Evolutionary conservation across 2,888 invertebrate species (phyloP).

Genomic region (Drosophila barbarae): DNA sequence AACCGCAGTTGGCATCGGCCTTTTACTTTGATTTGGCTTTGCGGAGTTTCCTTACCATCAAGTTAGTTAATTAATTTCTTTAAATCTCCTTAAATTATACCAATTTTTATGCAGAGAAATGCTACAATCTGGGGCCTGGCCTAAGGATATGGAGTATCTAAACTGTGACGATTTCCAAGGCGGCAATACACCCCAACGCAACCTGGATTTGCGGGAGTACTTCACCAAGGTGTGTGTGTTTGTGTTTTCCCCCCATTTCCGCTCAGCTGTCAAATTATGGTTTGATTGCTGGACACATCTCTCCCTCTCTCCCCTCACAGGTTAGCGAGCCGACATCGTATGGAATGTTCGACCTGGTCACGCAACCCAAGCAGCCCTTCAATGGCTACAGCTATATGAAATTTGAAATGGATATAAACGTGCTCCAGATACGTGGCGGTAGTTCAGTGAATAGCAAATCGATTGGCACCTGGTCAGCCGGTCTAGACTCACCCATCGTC

Average conservation of each 20-base stretch:
- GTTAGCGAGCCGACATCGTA: slow-evolving; percentile 85
- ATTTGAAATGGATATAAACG: slow-evolving; percentile 86
- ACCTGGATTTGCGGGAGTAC: slow-evolving; percentile 85
- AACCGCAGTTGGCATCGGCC: slow-evolving; percentile 88
- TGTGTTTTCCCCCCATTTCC: slow-evolving; percentile 65
- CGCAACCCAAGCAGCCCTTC: slow-evolving; percentile 81
- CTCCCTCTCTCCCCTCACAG: slow-evolving; percentile 72
- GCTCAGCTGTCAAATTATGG: slow-evolving; percentile 32
- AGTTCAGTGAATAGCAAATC: slow-evolving; percentile 86
- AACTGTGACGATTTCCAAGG: slow-evolving; percentile 90
- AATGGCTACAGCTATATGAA: slow-evolving; percentile 89
- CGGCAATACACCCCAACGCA: slow-evolving; percentile 86
- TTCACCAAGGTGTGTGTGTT: slow-evolving; percentile 83
- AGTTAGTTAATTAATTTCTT: slow-evolving; percentile 80
- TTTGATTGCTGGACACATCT: slow-evolving; percentile 40
- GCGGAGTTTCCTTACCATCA: slow-evolving; percentile 86
- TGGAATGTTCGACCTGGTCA: slow-evolving; percentile 84
- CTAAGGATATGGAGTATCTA: slow-evolving; percentile 86
- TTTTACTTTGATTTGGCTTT: slow-evolving; percentile 93
- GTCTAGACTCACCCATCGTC: slow-evolving; percentile 84
- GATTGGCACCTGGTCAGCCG: slow-evolving; percentile 89
- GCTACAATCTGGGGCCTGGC: slow-evolving; percentile 87
- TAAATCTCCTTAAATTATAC: neutral
- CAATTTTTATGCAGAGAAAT: slow-evolving; percentile 82
- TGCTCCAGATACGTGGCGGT: slow-evolving; percentile 86